Evolutionary conservation across 2,888 invertebrate species (phyloP).

Genomic region (Tipula confusa): DNA sequence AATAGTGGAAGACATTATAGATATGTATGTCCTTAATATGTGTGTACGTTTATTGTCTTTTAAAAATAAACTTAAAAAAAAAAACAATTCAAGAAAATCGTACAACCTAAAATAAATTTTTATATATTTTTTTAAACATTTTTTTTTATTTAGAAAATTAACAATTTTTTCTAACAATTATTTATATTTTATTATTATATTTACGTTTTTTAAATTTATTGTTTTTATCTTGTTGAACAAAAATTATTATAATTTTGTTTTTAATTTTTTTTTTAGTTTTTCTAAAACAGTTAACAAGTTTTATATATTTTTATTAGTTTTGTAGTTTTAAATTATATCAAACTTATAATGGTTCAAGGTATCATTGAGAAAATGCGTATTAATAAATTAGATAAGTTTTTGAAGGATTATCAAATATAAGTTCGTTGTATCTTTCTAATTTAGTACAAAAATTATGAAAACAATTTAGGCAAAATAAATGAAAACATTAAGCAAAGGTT

Average conservation of each 20-base stretch:
- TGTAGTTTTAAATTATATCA: background rate
- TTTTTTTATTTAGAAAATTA: background rate
- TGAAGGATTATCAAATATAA: too few relatives aligned
- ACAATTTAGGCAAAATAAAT: too few relatives aligned
- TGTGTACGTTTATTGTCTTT: conserved; percentile 30
- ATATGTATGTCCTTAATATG: conserved; percentile 31
- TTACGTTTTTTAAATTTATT: conserved; percentile 3
- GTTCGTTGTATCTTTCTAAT: background rate
- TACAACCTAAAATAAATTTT: background rate
- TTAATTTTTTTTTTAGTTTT: background rate
- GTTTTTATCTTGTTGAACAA: background rate
- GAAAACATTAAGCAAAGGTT: too few relatives aligned
- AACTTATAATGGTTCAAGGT: background rate
- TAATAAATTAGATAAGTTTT: background rate
- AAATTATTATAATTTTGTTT: background rate
- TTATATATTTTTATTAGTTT: background rate
- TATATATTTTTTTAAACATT: background rate
- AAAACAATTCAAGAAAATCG: background rate
- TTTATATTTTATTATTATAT: too few relatives aligned
- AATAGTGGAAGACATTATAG: conserved; percentile 31
- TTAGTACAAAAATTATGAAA: background rate
- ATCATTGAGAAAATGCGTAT: background rate
- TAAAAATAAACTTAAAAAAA: background rate
- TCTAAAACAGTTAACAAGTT: background rate
- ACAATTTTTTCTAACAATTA: background rate